A percentile compares a stretch with the other conserved stretches of the same genome.
These are phyloP conservation scores for Lepidocyrtoides sp. DNA, from an alignment of 2,888 invertebrate species.

Conservation along the genomic window DNA sequence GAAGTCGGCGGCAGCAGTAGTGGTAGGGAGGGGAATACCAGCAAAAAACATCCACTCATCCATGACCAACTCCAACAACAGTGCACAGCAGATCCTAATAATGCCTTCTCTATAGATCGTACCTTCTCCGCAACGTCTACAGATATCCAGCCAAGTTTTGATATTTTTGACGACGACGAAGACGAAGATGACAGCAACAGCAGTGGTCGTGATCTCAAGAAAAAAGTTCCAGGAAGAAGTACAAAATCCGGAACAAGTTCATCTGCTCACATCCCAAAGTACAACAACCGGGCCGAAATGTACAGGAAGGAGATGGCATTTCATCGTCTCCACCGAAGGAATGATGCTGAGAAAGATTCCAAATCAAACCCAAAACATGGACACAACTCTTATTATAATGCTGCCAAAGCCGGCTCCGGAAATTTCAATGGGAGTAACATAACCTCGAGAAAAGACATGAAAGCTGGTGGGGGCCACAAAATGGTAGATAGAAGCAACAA, in stretches of 20 bases:
- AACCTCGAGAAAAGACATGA: constrained; percentile 32
- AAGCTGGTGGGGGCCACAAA: background rate
- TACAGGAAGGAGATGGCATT: constrained; percentile 60
- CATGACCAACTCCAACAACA: constrained; percentile 65
- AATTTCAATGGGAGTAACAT: constrained; percentile 19
- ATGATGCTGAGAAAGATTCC: constrained; percentile 32
- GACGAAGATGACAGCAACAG: constrained; percentile 70
- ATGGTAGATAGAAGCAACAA: constrained; percentile 6
- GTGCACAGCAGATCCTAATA: constrained; percentile 31
- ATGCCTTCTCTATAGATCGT: constrained; percentile 79
- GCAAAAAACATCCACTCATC: constrained; percentile 70
- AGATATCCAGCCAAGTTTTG: constrained; percentile 78
- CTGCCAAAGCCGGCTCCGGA: constrained; percentile 31
- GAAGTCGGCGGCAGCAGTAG: constrained; percentile 17
- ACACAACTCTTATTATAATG: constrained; percentile 26
- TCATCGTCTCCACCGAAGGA: constrained; percentile 48
- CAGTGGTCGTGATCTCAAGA: constrained; percentile 42
- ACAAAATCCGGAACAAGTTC: constrained; percentile 44
- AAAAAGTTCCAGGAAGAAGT: constrained; percentile 26
- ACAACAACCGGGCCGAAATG: constrained; percentile 43
- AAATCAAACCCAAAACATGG: background rate
- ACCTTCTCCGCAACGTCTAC: constrained; percentile 81
- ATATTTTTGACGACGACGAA: constrained; percentile 77
- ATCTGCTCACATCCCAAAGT: background rate
- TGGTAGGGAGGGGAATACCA: constrained; percentile 14